phyloP scores from a whole-genome alignment of 2,113 vertebrate genomes.

The Narcine bancroftii region DNA sequence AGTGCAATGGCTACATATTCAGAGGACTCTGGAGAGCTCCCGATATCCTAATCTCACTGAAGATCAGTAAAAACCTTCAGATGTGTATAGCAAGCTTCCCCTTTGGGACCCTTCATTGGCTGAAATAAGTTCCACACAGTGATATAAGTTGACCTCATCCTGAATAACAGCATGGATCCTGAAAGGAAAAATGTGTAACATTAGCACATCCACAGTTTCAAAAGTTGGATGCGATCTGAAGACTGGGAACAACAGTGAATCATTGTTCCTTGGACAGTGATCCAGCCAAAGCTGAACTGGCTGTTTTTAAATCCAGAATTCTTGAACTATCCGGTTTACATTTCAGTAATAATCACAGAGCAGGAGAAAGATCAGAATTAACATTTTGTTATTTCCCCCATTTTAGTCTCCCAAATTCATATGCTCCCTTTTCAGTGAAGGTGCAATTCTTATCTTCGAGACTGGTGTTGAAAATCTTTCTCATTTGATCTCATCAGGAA shows the following conservation, averaged over 20 bases:
- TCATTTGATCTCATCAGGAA: not conserved
- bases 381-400: not conserved
- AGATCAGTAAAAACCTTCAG: conserved; percentile 33
- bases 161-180: conserved; percentile 23
- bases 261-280: conserved; percentile 27
- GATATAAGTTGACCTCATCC: conserved; percentile 34
- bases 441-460: not conserved
- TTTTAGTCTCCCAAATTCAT: not conserved
- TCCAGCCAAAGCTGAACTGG: conserved; percentile 1
- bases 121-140: conserved; percentile 24
- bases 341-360: not conserved
- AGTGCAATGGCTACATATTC: not conserved
- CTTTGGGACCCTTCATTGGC: not conserved
- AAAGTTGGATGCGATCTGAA: conserved; percentile 23
- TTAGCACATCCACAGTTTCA: conserved; percentile 8
- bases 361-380: not conserved
- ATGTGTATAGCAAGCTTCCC: not conserved
- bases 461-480: not conserved
- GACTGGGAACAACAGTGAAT: conserved; percentile 32
- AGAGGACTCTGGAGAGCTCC: conserved; percentile 17
- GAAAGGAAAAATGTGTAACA: conserved; percentile 33
- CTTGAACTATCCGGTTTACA: not conserved
- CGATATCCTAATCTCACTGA: conserved; percentile 1
- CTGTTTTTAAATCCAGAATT: not conserved
- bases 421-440: not conserved